These are phyloP conservation scores for Protosalanx chinensis DNA, from an alignment of 2,797 vertebrate genomes.

Conservation along the genomic window DNA sequence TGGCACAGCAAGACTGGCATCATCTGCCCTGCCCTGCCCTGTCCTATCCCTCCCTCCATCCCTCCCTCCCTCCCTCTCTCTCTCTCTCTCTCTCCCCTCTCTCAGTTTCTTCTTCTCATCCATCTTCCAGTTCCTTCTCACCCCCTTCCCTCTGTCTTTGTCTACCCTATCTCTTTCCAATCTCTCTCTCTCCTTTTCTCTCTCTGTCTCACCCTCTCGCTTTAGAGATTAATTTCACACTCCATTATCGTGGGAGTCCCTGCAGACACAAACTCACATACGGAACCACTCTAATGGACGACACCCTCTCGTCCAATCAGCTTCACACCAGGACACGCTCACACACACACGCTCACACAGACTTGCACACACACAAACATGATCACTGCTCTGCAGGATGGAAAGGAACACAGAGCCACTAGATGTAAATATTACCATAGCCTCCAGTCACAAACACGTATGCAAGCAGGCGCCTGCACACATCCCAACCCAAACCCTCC, in stretches of 20 bases:
- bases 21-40: too few species aligned
- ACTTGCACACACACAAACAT: slow-evolving; percentile 12
- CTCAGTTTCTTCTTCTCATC: slow-evolving; percentile 16
- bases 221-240: slow-evolving; percentile 85
- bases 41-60: slow-evolving; percentile 23
- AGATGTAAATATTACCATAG: slow-evolving; percentile 66
- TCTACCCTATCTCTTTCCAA: slow-evolving; percentile 9
- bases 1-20: not conserved
- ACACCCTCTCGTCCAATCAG: slow-evolving; percentile 67
- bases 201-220: slow-evolving; percentile 42
- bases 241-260: slow-evolving; percentile 83
- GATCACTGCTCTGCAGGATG: slow-evolving; percentile 49
- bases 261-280: slow-evolving; percentile 76
- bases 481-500: slow-evolving; percentile 1
- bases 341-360: slow-evolving; percentile 29
- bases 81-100: not conserved
- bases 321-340: slow-evolving; percentile 68
- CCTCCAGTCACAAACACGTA: slow-evolving; percentile 47
- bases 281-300: slow-evolving; percentile 74
- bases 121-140: slow-evolving; percentile 50
- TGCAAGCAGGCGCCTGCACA: slow-evolving; percentile 26
- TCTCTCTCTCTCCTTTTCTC: slow-evolving; percentile 23
- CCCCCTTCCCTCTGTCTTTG: slow-evolving; percentile 14
- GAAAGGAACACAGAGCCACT: slow-evolving; percentile 59
- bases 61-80: slow-evolving; percentile 20